Percentiles rank a stretch among this genome's conserved stretches.
Conservation (phyloP, 2,797 vertebrate species). For the Gymnothorax reevesii region DNA sequence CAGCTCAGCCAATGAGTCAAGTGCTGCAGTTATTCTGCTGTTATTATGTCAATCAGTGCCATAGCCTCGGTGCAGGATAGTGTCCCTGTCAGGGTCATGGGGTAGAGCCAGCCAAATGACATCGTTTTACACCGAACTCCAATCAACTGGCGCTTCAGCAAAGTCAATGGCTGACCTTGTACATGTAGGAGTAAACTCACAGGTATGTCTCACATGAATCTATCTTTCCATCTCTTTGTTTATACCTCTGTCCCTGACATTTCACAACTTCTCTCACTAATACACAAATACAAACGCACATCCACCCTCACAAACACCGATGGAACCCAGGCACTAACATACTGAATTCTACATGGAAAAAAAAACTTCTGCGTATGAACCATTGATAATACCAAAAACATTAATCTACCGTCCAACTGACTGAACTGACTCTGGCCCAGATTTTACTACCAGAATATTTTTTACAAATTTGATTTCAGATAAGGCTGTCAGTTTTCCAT, state of each 20-base stretch:
- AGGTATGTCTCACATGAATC: background rate
- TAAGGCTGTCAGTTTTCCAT: background rate
- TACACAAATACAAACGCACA: background rate
- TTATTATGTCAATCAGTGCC: constrained; percentile 65
- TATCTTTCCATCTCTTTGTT: background rate
- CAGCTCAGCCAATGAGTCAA: constrained; percentile 66
- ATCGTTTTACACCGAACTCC: constrained; percentile 66
- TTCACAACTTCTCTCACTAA: background rate
- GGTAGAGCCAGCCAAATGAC: constrained; percentile 67
- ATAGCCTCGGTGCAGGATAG: constrained; percentile 65
- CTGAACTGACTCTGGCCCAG: background rate
- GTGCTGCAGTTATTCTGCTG: constrained; percentile 63
- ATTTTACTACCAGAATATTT: background rate
- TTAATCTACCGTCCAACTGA: background rate
- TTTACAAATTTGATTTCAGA: background rate
- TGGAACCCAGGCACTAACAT: background rate
- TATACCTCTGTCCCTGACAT: background rate
- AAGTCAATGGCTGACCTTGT: constrained; percentile 61
- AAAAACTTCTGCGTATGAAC: background rate
- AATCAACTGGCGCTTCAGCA: constrained; percentile 54
- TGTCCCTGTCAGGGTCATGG: constrained; percentile 67
- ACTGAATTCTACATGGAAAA: background rate
- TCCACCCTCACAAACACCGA: background rate
- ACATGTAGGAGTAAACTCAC: background rate
- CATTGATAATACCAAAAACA: background rate